Evolutionary conservation across 2,113 vertebrate genomes (phyloP), one percentile per base, ranked within the genome.

Genomic region (Phrynocephalus versicolor): DNA sequence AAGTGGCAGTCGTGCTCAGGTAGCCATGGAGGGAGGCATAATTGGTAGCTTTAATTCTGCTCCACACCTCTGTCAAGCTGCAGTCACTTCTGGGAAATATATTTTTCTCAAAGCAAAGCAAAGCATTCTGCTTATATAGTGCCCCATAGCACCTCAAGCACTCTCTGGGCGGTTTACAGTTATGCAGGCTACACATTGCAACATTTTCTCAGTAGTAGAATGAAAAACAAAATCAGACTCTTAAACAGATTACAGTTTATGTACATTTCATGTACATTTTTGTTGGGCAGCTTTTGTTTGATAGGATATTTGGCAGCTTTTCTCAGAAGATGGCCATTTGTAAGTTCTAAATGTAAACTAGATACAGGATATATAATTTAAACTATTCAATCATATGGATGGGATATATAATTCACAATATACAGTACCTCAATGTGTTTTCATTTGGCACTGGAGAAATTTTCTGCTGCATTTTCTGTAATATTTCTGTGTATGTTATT

Each of bases 291-390:
- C 87, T n/a, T 65, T 91, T 69, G 25, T 87, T 79, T 84, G 18
- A 51, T 35, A 57, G 64, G 18, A 41, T 82, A 25, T 81, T 88
- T 82, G 91, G 18, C 73, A 72, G 65, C n/a, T 62, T 62, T 73
- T 73, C 19, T 80, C 35, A 76, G 60, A 35, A 73, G 75, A 19
- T 35, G 77, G 74, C 90, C 89, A n/a, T 86, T 76, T 76, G 33
- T 15, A 85, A 85, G 86, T 86, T 84, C 51, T 71, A 73, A 37
- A 87, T 25, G 23, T 85, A 85, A 65, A 65, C 18, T 84, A 1
- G 71, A 74, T 78, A 55, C 85, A 57, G 30, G 71, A 41, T 78
- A 85, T 84, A 64, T 88, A 55, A 69, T 89, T 51, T 87, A 25
- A 76, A 89, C 51, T 3, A 6, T 84, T 69, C 81, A 84, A 82